Evolutionary conservation across 2,113 vertebrate genomes (phyloP), one percentile per base, ranked within the genome.

Genomic region (Hydrolagus affinis): DNA sequence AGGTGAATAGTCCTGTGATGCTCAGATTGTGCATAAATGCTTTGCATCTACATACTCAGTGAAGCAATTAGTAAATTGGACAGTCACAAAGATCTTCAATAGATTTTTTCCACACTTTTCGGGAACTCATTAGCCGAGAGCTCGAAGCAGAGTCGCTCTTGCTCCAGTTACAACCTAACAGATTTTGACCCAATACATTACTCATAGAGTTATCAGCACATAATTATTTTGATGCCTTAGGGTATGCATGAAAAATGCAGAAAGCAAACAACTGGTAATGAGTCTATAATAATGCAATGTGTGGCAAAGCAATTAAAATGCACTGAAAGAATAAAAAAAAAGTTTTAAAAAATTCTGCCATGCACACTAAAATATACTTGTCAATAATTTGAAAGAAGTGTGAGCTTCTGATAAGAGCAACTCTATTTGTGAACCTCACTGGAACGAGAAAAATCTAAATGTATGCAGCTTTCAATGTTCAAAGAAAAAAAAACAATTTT

Each of bases 241-340:
- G 78, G 21, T 68, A 83, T 23, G 8, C 8, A 83, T 83, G 32
- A 83, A 83, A 66, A 68, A 83, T 83, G 64, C 78, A 83, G 62
- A 15, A 68, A 28, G 78, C 59, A 83, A 83, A 83, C 78, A 83
- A 66, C 32, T 83, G 78, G 32, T 83, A 68, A 83, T 83, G 78
- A 83, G 66, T 25, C 28, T 83, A 3, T 10, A 83, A 83, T 64
- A 64, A 80, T 64, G 23, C 59, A 28, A 44, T 62, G 77, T 64
- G 59, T 1, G 28, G 57, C 64, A 30, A 66, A 83, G 78, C 28
- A 83, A 19, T 83, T 68, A 64, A 12, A 25, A 32, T 14, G 23
- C 30, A 32, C 14, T 15, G 15, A 9, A 32, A 8, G 10, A 83
- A 25, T 62, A 28, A 19, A 9, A 23, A 32, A 32, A 30, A 64